phyloP scores from a whole-genome alignment of 2,888 invertebrate genomes.

The Monopis laevigella region DNA sequence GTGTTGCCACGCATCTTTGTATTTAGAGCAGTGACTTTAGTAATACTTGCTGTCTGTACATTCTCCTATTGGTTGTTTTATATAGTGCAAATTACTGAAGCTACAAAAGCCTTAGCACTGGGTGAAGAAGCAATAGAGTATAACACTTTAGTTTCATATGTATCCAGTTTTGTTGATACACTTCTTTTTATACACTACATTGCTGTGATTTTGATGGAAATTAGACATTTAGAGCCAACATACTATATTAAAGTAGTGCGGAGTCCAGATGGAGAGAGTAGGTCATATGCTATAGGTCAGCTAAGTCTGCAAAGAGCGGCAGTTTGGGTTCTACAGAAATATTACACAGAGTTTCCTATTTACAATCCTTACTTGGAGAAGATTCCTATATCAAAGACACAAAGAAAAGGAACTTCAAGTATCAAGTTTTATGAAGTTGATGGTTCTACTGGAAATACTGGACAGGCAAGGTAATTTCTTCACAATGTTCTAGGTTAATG shows the following conservation, averaged over 20 bases:
- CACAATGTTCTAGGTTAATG: too few species aligned
- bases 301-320: constrained; percentile 96
- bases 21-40: constrained; percentile 88
- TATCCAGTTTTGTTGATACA: constrained; percentile 92
- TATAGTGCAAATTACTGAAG: constrained; percentile 88
- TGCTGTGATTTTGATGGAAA: constrained; percentile 91
- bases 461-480: constrained; percentile 66
- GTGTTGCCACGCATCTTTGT: constrained; percentile 92
- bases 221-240: constrained; percentile 89
- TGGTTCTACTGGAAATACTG: constrained; percentile 75
- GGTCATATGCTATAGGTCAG: constrained; percentile 88
- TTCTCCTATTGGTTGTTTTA: constrained; percentile 99
- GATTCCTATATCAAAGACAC: constrained; percentile 85
- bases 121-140: constrained; percentile 86
- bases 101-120: constrained; percentile 80
- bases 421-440: constrained; percentile 99
- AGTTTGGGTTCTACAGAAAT: constrained; percentile 92
- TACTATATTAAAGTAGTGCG: constrained; percentile 92
- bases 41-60: constrained; percentile 88
- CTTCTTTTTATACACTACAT: constrained; percentile 94
- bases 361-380: constrained; percentile 97
- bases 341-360: constrained; percentile 95
- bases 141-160: constrained; percentile 89
- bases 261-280: constrained; percentile 94
- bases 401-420: constrained; percentile 80